phyloP scores from a whole-genome alignment of 2,797 vertebrate genomes.

The Brachymystax lenok region DNA sequence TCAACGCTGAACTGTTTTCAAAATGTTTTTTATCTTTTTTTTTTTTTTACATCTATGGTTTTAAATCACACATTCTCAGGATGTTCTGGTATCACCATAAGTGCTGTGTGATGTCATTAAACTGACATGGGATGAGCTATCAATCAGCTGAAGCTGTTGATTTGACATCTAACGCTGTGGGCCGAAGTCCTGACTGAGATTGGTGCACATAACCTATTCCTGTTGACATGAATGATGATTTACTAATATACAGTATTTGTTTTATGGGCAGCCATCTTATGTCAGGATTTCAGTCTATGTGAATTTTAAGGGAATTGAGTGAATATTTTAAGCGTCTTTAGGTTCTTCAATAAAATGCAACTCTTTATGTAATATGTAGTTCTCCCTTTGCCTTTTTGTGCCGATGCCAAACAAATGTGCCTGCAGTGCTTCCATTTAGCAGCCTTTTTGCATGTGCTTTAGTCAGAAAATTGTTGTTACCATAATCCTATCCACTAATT shows the following conservation, averaged over 20 bases:
- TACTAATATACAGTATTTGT: not conserved
- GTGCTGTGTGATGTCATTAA: constrained; percentile 12
- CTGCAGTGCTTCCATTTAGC: not conserved
- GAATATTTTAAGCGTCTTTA: not conserved
- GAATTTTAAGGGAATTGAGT: constrained; percentile 3
- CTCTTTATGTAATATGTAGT: constrained; percentile 7
- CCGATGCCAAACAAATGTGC: constrained; percentile 1
- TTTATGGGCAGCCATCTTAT: not conserved
- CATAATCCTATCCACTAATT: not conserved
- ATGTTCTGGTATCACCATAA: constrained; percentile 16
- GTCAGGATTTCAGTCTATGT: constrained; percentile 4
- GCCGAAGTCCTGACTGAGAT: not conserved
- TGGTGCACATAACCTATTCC: not conserved
- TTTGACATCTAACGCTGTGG: not conserved
- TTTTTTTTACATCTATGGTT: not conserved
- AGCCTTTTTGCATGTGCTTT: not conserved
- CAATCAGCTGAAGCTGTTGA: not conserved
- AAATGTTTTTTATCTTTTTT: no score
- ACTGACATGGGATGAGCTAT: not conserved
- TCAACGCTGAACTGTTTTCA: no score
- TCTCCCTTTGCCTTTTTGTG: not conserved
- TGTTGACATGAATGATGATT: not conserved
- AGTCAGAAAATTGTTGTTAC: not conserved
- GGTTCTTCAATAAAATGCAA: constrained; percentile 5
- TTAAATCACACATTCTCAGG: constrained; percentile 36